Conservation (phyloP, 2,113 vertebrate species). For the Hyaena hyaena region DNA sequence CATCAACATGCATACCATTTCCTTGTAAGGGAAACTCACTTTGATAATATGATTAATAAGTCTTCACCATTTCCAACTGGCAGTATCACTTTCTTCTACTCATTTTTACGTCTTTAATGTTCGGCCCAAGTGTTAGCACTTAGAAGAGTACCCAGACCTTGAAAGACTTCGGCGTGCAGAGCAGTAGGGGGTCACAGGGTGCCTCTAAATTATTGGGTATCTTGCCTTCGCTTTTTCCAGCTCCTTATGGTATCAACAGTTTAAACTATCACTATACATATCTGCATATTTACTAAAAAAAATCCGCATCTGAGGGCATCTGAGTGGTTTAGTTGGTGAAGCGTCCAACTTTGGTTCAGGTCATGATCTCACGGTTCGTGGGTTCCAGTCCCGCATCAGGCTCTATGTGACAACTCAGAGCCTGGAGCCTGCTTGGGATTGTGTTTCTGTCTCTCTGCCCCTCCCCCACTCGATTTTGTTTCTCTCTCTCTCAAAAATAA, state of each 20-base stretch:
- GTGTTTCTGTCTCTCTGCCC: no score
- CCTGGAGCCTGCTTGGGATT: no score
- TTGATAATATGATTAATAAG: slow-evolving; percentile 8
- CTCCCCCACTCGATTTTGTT: no score
- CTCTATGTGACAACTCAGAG: no score
- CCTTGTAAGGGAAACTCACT: not conserved
- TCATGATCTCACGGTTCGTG: no score
- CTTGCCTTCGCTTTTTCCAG: not conserved
- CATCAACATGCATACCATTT: not conserved
- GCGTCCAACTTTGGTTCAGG: no score
- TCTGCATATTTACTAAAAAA: not conserved
- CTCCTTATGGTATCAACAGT: not conserved
- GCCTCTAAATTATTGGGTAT: not conserved
- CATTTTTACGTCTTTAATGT: slow-evolving; percentile 1
- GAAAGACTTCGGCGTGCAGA: not conserved
- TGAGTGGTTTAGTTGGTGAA: no score
- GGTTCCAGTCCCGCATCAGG: no score
- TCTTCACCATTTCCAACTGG: not conserved
- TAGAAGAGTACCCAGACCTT: not conserved
- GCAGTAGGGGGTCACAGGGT: no score
- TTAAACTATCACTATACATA: not conserved
- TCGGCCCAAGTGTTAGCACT: not conserved
- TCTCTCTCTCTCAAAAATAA: no score
- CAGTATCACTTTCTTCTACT: not conserved
- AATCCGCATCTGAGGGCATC: not conserved